phyloP scores from a whole-genome alignment of 1,140 invertebrate species.

The Drosophila kurseongensis region DNA sequence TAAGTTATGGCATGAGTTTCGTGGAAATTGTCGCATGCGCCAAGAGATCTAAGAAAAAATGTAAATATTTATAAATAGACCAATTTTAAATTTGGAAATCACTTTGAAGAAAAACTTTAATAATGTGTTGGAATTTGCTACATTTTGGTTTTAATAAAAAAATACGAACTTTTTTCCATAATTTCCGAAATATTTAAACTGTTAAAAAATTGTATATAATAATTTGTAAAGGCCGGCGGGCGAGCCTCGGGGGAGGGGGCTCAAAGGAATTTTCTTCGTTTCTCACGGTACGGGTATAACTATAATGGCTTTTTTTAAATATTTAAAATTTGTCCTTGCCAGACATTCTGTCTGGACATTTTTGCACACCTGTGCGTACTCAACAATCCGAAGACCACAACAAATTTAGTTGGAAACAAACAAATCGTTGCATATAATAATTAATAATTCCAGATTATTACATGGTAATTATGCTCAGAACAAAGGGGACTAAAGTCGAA shows the following conservation, averaged over 20 bases:
- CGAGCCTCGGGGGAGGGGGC: too few species aligned
- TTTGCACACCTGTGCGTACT: constrained; percentile 41
- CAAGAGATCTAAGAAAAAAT: constrained; percentile 6
- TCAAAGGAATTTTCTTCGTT: too few species aligned
- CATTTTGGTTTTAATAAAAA: too few species aligned
- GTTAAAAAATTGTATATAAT: too few species aligned
- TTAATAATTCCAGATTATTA: constrained; percentile 69
- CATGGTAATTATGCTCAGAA: constrained; percentile 62
- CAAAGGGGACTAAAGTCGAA: constrained; percentile 3
- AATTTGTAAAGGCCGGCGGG: too few species aligned
- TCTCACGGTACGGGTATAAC: too few species aligned
- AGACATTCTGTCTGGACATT: constrained; percentile 59
- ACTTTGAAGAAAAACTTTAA: background rate
- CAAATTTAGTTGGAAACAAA: constrained; percentile 64
- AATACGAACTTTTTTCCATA: too few species aligned
- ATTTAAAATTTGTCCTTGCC: too few species aligned
- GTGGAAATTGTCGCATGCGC: constrained; percentile 33
- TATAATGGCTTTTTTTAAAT: too few species aligned
- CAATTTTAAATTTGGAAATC: background rate
- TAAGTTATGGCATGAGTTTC: constrained; percentile 60
- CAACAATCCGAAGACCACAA: constrained; percentile 28
- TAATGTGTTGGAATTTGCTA: too few species aligned
- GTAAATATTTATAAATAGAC: constrained; percentile 10
- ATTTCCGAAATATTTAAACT: too few species aligned
- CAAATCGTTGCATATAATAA: constrained; percentile 45